These are phyloP conservation scores for Plebejus anna DNA, from an alignment of 2,888 invertebrate genomes.

Conservation along the genomic window DNA sequence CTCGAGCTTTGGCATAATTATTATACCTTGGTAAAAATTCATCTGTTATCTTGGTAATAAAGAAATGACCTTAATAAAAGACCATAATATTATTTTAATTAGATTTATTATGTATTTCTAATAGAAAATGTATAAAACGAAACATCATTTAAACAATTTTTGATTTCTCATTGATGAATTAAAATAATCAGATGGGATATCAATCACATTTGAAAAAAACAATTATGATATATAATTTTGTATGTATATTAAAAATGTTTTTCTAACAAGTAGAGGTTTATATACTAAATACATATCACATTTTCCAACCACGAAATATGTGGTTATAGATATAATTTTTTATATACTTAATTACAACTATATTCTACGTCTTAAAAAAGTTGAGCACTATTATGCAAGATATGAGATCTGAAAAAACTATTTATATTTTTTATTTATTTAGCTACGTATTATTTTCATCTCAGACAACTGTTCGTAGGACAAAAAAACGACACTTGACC, in stretches of 20 bases:
- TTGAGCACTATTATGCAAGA: not conserved
- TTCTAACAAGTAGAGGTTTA: not conserved
- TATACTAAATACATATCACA: slow-evolving; percentile 19
- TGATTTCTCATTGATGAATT: not conserved
- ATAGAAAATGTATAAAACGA: slow-evolving; percentile 3
- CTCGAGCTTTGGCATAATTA: too few species aligned
- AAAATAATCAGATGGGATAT: not conserved
- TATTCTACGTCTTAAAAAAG: not conserved
- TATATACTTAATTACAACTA: not conserved
- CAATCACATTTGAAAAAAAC: not conserved
- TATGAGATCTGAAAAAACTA: not conserved
- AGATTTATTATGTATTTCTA: not conserved
- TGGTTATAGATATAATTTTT: not conserved
- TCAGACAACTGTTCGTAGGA: too few species aligned
- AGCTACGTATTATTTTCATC: too few species aligned
- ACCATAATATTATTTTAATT: not conserved
- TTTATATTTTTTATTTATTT: not conserved
- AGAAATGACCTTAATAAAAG: not conserved
- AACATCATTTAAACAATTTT: not conserved
- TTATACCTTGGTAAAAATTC: too few species aligned
- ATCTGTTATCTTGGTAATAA: not conserved
- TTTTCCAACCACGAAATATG: slow-evolving; percentile 6
- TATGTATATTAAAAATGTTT: not conserved
- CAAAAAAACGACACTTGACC: too few species aligned
- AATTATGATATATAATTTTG: not conserved